Base-by-base conservation (phyloP, 2,113 vertebrate species). In the Origma solitaria region DNA sequence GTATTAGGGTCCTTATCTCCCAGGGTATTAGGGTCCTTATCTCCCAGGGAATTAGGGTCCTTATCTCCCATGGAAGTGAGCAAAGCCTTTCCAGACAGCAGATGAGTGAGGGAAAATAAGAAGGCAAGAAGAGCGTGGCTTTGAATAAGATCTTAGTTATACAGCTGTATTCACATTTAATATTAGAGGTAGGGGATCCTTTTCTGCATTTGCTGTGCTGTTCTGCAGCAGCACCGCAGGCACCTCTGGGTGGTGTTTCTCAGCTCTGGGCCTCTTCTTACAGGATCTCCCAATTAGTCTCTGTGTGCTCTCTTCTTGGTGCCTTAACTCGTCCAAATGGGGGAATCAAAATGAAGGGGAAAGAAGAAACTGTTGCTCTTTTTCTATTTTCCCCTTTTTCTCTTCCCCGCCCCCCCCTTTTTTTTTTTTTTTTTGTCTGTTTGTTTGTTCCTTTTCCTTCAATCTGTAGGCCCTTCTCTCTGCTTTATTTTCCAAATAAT, bases 201-300 rank as follows among this genome's bases (percentile, higher is more conserved):
- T 60, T 42, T 69, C 38, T 84, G 33, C 18, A 20, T 68, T 69
- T 70, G 9, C 6, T n/a, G 30, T 51, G 13, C 33, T 27, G 27
- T 45, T 25, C 62, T 56, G 23, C 49, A 54, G 23, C n/a, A 69
- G 40, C 40, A 37, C 21, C 60, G 44, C 30, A 73, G 35, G 45
- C 8, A 54, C 6, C 9, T 22, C 30, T 42, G 37, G 66, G 23
- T 24, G 24, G 3, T 45, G 10, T 22, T 69, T 62, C 61, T 76
- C 20, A 56, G n/a, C 33, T 77, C 58, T 56, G 31, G 7, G 6
- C 15, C 11, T 47, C 11, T 28, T 72, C 72, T 82, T 62, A 51
- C 38, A 69, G 4, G 13, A 21, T 11, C 24, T 73, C n/a, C 8
- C 23, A 17, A 1, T 2, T 2, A 11, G 0, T 23, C 13, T 5